A percentile compares a stretch with the other conserved stretches of the same genome.
Evolutionary conservation across 2,113 vertebrate species (phyloP).

Genomic region (Chionis minor): DNA sequence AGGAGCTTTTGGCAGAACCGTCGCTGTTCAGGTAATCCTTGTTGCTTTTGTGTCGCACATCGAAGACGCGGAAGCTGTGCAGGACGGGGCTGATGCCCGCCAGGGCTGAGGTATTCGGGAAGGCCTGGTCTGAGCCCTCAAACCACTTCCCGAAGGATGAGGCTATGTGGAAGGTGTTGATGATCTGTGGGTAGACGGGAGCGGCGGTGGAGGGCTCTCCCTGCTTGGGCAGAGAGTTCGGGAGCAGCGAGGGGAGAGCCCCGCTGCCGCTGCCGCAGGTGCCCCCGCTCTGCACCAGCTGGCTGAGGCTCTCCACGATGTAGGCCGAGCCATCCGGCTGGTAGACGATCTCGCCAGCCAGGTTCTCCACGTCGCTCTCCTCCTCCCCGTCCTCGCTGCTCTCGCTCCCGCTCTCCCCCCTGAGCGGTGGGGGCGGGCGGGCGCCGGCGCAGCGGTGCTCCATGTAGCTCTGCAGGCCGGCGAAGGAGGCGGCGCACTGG

Average conservation of each 20-base stretch:
- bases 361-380: conserved; percentile 98
- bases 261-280: conserved; percentile 74
- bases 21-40: conserved; percentile 99
- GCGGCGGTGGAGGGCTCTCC: conserved; percentile 84
- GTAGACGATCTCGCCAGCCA: conserved; percentile 99
- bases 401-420: conserved; percentile 88
- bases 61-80: conserved; percentile 99
- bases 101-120: conserved; percentile 99
- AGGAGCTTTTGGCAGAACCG: conserved; percentile 99
- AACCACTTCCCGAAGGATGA: conserved; percentile 99
- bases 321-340: conserved; percentile 98
- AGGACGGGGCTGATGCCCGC: conserved; percentile 97
- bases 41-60: conserved; percentile 99
- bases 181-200: conserved; percentile 96
- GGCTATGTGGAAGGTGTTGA: conserved; percentile 99
- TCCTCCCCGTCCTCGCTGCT: conserved; percentile 89
- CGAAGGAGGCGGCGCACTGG: conserved; percentile 79
- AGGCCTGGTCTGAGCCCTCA: conserved; percentile 94
- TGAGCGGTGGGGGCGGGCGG: conserved; percentile 59
- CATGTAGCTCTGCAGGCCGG: conserved; percentile 83
- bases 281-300: conserved; percentile 92
- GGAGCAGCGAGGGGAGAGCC: conserved; percentile 81
- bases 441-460: conserved; percentile 78
- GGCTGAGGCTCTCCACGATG: conserved; percentile 97
- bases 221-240: conserved; percentile 88